Evolutionary conservation across 2,888 invertebrate species (phyloP).

Genomic region (Eupithecia abbreviata): DNA sequence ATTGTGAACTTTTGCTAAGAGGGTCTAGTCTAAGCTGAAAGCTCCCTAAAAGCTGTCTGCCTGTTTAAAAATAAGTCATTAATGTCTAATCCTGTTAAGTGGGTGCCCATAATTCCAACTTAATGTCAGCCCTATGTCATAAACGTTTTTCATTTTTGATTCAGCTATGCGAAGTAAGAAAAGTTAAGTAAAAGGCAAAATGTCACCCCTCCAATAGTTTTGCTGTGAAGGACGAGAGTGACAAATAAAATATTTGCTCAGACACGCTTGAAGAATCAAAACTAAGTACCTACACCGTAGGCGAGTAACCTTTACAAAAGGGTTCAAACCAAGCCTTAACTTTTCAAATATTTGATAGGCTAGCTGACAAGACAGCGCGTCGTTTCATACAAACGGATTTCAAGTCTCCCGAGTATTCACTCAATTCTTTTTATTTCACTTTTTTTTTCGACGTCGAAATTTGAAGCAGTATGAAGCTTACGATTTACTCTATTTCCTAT

Average conservation of each 20-base stretch:
- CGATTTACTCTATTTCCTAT: neutral
- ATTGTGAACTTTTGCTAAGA: neutral
- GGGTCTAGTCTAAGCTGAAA: neutral
- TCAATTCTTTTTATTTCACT: neutral
- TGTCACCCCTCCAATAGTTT: neutral
- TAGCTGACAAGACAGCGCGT: constrained; percentile 7
- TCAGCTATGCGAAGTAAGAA: neutral
- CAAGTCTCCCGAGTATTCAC: neutral
- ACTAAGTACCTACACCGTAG: neutral
- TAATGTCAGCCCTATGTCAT: neutral
- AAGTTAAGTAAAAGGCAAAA: neutral
- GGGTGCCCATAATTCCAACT: neutral
- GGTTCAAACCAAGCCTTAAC: neutral
- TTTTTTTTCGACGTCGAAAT: neutral
- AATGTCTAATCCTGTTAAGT: neutral
- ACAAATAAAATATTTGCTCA: constrained; percentile 1
- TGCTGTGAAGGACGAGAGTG: neutral
- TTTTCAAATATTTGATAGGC: constrained; percentile 11
- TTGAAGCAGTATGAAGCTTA: neutral
- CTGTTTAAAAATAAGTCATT: neutral
- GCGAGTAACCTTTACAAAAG: neutral
- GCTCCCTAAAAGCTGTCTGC: neutral
- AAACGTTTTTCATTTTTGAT: neutral
- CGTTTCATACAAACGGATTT: neutral
- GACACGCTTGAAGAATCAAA: neutral